Conservation (phyloP, 1,140 invertebrate genomes). For the Branchinecta lindahli region DNA sequence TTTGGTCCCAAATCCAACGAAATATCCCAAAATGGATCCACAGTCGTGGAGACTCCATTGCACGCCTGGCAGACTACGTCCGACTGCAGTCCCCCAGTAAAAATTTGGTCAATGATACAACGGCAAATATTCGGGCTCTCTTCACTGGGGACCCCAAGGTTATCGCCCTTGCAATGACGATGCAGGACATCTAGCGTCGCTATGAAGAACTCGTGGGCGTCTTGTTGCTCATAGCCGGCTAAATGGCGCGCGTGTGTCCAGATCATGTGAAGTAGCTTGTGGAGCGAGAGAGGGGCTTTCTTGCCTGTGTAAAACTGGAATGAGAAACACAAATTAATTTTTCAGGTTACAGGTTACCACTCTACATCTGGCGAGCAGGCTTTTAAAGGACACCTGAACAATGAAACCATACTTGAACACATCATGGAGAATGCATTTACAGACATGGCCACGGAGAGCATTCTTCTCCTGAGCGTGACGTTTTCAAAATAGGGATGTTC, state of each 20-base stretch:
- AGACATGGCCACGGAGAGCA: no score
- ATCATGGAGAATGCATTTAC: no score
- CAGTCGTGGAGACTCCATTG: slow-evolving; percentile 80
- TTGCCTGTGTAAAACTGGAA: slow-evolving; percentile 77
- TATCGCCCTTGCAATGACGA: slow-evolving; percentile 45
- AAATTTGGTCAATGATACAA: slow-evolving; percentile 95
- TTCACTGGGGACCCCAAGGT: slow-evolving; percentile 25
- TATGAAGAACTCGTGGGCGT: slow-evolving; percentile 98
- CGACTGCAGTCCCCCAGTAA: slow-evolving; percentile 87
- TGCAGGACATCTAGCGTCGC: slow-evolving; percentile 84
- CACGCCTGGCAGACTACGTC: slow-evolving; percentile 92
- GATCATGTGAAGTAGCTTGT: slow-evolving; percentile 76
- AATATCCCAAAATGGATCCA: slow-evolving; percentile 96
- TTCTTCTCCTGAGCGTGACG: no score
- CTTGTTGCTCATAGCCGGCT: slow-evolving; percentile 92
- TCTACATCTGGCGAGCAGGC: no score
- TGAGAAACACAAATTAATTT: slow-evolving; percentile 9
- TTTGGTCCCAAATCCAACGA: slow-evolving; percentile 64
- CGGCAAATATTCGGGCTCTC: slow-evolving; percentile 58
- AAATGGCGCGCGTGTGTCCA: slow-evolving; percentile 92
- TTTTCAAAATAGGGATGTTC: no score
- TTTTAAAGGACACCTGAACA: no score
- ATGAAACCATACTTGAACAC: no score
- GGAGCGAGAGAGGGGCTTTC: slow-evolving; percentile 67
- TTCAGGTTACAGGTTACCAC: background rate